Evolutionary conservation across 2,797 vertebrate species (phyloP), one percentile per base, ranked within the genome.

Genomic region (Chrysocyon brachyurus): DNA sequence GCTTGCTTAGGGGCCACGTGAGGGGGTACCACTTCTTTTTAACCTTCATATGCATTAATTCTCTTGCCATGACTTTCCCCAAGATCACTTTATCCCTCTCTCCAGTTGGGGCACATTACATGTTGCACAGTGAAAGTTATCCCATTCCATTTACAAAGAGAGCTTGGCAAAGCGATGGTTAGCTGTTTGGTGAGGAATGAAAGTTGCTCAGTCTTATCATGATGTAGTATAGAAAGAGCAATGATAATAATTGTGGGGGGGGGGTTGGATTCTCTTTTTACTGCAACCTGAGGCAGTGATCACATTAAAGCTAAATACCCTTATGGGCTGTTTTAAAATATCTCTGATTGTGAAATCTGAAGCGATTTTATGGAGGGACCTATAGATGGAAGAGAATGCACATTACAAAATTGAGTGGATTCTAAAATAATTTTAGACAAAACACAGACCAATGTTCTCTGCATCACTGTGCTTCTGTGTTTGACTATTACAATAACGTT

Each of bases 181-280:
- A 91, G 91, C 83, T 93, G 92, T 88, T 96, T 97, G 94, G 93
- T 94, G 95, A 94, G 90, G 84, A 94, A 79, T 78, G 75, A 77
- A 94, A 97, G 90, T 19, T 0, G 2, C 75, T 93, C 68, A 24
- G 26, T 91, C 85, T 96, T 95, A 91, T 57, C 84, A 26, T 26
- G 87, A 90, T 61, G 64, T 66, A 92, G 82, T 61, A 11, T 49
- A 73, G 83, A 57, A 54, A 73, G 81, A 94, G 64, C 26, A 72
- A 91, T 12, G 84, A 68, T 88, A 88, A 95, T 97, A 97, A 97
- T 77, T 84, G 91, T 79, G 59, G 91, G 83, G 64, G 83, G 21
- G 16, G 78, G n/a, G 64, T 3, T 46, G 40, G 66, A 94, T 94
- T 96, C 96, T 92, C 88, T 79, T 96, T 97, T 96, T 95, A 94